Base-by-base conservation (phyloP, 2,113 vertebrate species). In the Galeopterus variegatus region DNA sequence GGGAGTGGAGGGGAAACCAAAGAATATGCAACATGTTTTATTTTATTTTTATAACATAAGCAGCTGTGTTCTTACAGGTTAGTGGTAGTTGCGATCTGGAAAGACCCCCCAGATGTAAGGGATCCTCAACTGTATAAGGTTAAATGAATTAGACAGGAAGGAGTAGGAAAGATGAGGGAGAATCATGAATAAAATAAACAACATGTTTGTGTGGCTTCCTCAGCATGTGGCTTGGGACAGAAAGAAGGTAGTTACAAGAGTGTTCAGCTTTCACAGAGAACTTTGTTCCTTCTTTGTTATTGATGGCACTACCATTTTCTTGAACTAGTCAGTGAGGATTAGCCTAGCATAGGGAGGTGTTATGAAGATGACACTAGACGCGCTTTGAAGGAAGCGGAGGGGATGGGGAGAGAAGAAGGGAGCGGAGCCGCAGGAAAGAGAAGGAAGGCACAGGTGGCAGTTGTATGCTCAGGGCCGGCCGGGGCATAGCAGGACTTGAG, bases 401-500 rank as follows among this genome's bases (percentile, higher is more conserved):
- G n/a, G 58, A 1, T 33, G 60, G 60, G 13, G 54, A 86, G 28
- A 82, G 75, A 72, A 80, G 26, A 45, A 6, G 2, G 31, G 48
- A 21, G 26, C 21, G 21, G 33, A 56, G 69, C 60, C 62, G 2
- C 5, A 17, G 26, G 31, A 77, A 28, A 75, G 83, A 83, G 21
- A 48, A 60, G 17, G 56, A 69, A 69, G 65, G 13, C 41, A 0
- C 3, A 8, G 1, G 0, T 21, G 36, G 58, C 41, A 41, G 23
- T 1, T 7, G 50, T 31, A 31, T 77, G 75, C 8, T 21, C 2
- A 1, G 3, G 41, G 3, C 11, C 52, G 54, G 11, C 23, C 0
- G 26, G 56, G 9, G 5, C 11, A 1, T 33, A 0, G 1, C 8
- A 0, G 2, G 2, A 15, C 41, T 45, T 9, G 17, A 33, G 17